Conservation (phyloP, 2,113 vertebrate genomes). For the Siphamia tubifer region DNA sequence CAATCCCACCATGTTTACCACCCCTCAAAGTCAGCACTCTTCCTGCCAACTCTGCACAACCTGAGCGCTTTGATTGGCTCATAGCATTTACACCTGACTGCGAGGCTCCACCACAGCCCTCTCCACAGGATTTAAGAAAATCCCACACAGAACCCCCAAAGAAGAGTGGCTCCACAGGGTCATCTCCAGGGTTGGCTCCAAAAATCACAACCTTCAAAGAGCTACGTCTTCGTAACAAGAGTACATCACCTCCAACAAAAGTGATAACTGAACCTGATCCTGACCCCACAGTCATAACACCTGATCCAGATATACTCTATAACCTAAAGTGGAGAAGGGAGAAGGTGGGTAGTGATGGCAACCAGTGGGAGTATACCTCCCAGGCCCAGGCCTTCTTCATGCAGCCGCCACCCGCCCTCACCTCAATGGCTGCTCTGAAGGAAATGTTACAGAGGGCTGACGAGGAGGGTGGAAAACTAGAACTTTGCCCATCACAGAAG, state of each 20-base stretch:
- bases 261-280: constrained; percentile 73
- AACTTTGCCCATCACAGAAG: constrained; percentile 59
- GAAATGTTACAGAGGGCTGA: constrained; percentile 84
- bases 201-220: constrained; percentile 94
- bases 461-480: constrained; percentile 67
- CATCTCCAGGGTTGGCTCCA: constrained; percentile 58
- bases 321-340: constrained; percentile 78
- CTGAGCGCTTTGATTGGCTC: constrained; percentile 90
- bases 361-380: constrained; percentile 78
- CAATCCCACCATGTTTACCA: constrained; percentile 59
- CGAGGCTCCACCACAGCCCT: constrained; percentile 72
- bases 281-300: constrained; percentile 75
- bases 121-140: constrained; percentile 58
- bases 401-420: constrained; percentile 75
- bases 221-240: constrained; percentile 84
- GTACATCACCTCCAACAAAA: constrained; percentile 54
- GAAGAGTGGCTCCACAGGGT: constrained; percentile 18
- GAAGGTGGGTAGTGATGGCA: constrained; percentile 63
- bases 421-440: constrained; percentile 81
- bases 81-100: constrained; percentile 92
- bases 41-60: constrained; percentile 75
- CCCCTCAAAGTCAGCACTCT: constrained; percentile 68
- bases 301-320: constrained; percentile 81
- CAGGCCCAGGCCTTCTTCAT: constrained; percentile 75
- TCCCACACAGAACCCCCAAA: constrained; percentile 25